Conservation (phyloP, 1,140 invertebrate genomes). For the Ips nitidus region DNA sequence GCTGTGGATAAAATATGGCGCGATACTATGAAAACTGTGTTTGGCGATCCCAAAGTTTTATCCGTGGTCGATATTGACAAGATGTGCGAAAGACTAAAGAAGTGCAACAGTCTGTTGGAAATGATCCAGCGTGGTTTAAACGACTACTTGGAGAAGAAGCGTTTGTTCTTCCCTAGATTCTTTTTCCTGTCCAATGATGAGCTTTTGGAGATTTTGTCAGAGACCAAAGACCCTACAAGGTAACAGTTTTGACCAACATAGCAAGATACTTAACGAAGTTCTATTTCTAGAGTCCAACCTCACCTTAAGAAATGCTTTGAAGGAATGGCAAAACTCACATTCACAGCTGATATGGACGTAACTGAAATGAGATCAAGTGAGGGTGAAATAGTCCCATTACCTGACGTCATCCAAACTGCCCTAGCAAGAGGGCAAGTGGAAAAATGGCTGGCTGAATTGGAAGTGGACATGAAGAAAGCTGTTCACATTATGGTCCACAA, state of each 20-base stretch:
- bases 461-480: conserved; percentile 88
- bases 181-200: conserved; percentile 98
- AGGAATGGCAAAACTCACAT: conserved; percentile 83
- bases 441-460: conserved; percentile 93
- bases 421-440: conserved; percentile 94
- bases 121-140: conserved; percentile 91
- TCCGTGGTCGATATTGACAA: conserved; percentile 88
- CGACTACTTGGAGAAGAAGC: conserved; percentile 94
- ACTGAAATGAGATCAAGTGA: conserved; percentile 89
- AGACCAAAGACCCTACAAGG: conserved; percentile 95
- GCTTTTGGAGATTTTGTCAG: conserved; percentile 91
- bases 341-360: conserved; percentile 85
- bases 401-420: conserved; percentile 80
- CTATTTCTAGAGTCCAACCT: conserved; percentile 79
- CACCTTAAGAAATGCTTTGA: conserved; percentile 97
- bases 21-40: conserved; percentile 89
- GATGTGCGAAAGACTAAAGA: conserved; percentile 87
- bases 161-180: conserved; percentile 92
- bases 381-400: conserved; percentile 78
- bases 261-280: not conserved
- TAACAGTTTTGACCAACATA: conserved; percentile 49
- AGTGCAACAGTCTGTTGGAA: conserved; percentile 84
- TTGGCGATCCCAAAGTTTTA: conserved; percentile 78
- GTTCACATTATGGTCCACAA: conserved; percentile 69
- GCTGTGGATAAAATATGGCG: conserved; percentile 95